A percentile compares a stretch with the other conserved stretches of the same genome.
Conservation (phyloP, 2,797 vertebrate genomes). For the Alfaro cultratus region DNA sequence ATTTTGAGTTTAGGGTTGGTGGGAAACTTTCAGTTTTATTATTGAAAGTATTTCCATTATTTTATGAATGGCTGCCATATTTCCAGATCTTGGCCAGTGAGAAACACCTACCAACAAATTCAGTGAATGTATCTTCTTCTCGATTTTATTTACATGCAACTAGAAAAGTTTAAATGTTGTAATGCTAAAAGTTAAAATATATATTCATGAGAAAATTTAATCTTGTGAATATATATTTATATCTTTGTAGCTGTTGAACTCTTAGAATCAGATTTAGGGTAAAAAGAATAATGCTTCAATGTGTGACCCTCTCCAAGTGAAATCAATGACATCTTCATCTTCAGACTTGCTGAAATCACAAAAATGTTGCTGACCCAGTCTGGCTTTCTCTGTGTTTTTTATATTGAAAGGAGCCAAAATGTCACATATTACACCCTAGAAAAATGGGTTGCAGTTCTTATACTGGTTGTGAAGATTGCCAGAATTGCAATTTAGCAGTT, state of each 20-base stretch:
- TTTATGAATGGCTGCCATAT: background rate
- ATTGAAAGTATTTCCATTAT: background rate
- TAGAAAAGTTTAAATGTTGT: background rate
- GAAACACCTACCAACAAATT: background rate
- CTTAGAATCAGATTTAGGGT: background rate
- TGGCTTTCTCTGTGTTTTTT: background rate
- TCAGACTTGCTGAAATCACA: background rate
- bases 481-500: background rate
- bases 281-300: background rate
- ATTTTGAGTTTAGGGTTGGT: background rate
- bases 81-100: background rate
- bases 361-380: background rate
- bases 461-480: background rate
- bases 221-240: background rate
- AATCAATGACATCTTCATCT: background rate
- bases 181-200: too few relatives aligned
- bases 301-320: background rate
- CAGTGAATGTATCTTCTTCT: background rate
- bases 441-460: background rate
- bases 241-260: background rate
- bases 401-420: background rate
- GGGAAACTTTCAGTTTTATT: background rate
- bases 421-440: background rate
- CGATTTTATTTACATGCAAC: background rate
- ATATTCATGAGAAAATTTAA: background rate